Evolutionary conservation across 2,113 vertebrate species (phyloP).

Genomic region (Silurus asotus): DNA sequence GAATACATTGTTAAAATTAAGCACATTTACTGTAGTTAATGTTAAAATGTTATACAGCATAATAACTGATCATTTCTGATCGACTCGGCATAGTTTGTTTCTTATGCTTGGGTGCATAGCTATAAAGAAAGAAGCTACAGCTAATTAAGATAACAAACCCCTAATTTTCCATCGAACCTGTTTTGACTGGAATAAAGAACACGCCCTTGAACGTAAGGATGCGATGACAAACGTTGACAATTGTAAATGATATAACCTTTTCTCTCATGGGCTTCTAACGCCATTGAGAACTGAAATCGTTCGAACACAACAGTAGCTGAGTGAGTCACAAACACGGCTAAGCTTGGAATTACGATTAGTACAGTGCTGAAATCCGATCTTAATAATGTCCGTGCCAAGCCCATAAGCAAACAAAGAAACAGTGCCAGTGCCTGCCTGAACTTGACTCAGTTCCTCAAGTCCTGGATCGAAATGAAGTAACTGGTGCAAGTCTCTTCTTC

Average conservation of each 20-base stretch:
- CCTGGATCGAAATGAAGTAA: conserved; percentile 23
- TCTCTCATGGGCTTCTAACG: neutral
- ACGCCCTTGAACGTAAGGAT: neutral
- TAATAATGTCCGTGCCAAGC: conserved; percentile 32
- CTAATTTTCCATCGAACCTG: conserved; percentile 2
- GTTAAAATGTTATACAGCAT: neutral
- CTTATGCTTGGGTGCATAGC: neutral
- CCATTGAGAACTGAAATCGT: neutral
- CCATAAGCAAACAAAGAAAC: conserved; percentile 36
- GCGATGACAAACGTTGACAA: neutral
- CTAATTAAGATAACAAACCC: neutral
- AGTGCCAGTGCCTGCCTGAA: conserved; percentile 37
- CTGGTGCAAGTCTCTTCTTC: conserved; percentile 30
- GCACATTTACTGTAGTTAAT: neutral
- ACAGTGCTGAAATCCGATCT: conserved; percentile 40
- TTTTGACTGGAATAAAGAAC: conserved; percentile 12
- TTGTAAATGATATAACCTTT: conserved; percentile 12
- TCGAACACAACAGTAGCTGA: neutral
- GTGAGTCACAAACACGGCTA: conserved; percentile 23
- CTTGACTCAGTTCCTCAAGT: conserved; percentile 21
- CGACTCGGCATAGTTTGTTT: neutral
- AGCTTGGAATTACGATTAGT: conserved; percentile 18
- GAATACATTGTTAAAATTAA: neutral
- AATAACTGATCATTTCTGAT: no score
- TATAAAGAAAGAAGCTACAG: neutral